These are phyloP conservation scores for Bergia puertoricense DNA, from an alignment of 92 coral and sea anemone species.

Conservation along the genomic window DNA sequence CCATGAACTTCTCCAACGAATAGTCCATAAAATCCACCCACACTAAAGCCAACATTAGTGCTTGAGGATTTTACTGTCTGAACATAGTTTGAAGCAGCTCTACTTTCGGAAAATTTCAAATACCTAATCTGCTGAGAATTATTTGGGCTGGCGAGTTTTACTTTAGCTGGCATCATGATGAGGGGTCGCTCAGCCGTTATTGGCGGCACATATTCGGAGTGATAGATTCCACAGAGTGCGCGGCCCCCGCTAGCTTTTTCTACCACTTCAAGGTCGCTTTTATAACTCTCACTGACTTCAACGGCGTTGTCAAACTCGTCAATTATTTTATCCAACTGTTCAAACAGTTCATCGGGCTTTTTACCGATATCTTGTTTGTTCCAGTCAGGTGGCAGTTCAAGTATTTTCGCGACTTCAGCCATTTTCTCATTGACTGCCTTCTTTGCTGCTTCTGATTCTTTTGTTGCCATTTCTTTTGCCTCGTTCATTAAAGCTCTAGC, in stretches of 20 bases:
- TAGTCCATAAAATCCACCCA: conserved; percentile 39
- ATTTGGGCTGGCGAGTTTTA: conserved; percentile 37
- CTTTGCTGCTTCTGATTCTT: conserved; percentile 19
- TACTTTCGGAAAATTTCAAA: conserved; percentile 31
- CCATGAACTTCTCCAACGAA: conserved; percentile 42
- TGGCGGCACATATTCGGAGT: conserved; percentile 41
- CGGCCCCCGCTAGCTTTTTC: conserved; percentile 51
- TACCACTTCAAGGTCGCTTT: conserved; percentile 45
- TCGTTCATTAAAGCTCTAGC: conserved; percentile 43
- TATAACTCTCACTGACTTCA: conserved; percentile 36
- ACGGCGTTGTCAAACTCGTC: conserved; percentile 24
- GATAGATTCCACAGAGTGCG: conserved; percentile 51
- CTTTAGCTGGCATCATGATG: conserved; percentile 35
- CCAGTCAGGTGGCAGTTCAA: conserved; percentile 54
- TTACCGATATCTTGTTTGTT: conserved; percentile 11
- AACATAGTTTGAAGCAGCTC: conserved; percentile 37
- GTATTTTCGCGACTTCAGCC: not conserved
- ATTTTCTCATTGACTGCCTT: conserved; percentile 31
- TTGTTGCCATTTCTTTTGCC: conserved; percentile 43
- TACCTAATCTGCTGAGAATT: conserved; percentile 52
- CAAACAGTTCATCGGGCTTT: conserved; percentile 26
- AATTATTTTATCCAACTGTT: conserved; percentile 37
- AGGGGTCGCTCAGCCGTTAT: conserved; percentile 36
- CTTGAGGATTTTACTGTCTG: conserved; percentile 40
- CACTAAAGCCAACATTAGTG: conserved; percentile 36